Evolutionary conservation across 2,797 vertebrate species (phyloP).

Genomic region (Neosilurus hyrtlii): DNA sequence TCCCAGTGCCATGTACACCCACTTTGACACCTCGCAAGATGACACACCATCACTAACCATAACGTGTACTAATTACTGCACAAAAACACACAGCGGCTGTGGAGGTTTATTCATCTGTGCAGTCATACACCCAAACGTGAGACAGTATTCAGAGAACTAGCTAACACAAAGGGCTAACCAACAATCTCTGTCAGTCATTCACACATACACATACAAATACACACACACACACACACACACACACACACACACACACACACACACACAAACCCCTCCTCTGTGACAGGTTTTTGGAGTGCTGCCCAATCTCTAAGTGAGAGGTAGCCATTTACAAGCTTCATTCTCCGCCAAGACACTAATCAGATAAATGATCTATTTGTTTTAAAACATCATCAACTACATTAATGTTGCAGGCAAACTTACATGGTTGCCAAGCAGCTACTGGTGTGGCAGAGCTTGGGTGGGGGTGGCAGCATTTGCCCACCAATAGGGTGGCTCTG

Average conservation of each 20-base stretch:
- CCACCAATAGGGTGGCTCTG: constrained; percentile 51
- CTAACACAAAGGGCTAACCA: constrained; percentile 51
- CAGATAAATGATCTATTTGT: constrained; percentile 91
- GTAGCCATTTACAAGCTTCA: constrained; percentile 77
- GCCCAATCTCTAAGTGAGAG: constrained; percentile 75
- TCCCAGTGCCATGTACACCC: constrained; percentile 19
- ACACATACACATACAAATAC: constrained; percentile 54
- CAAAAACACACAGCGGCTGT: constrained; percentile 18
- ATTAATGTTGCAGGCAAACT: constrained; percentile 77
- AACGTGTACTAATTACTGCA: constrained; percentile 14
- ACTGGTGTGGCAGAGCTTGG: constrained; percentile 46
- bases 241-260: constrained; percentile 42
- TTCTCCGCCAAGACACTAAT: constrained; percentile 83
- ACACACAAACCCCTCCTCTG: constrained; percentile 53
- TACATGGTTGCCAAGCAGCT: constrained; percentile 77
- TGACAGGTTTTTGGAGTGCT: constrained; percentile 74
- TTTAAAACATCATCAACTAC: constrained; percentile 86
- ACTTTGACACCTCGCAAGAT: constrained; percentile 24
- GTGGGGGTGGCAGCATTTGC: neutral
- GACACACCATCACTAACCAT: neutral
- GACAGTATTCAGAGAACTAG: constrained; percentile 27
- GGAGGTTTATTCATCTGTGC: neutral
- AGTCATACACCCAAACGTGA: constrained; percentile 30
- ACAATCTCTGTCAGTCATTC: constrained; percentile 50
- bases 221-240: constrained; percentile 54